Evolutionary conservation across 2,888 invertebrate genomes (phyloP), one percentile per base, ranked within the genome.

Genomic region (Drosophila mimetica): DNA sequence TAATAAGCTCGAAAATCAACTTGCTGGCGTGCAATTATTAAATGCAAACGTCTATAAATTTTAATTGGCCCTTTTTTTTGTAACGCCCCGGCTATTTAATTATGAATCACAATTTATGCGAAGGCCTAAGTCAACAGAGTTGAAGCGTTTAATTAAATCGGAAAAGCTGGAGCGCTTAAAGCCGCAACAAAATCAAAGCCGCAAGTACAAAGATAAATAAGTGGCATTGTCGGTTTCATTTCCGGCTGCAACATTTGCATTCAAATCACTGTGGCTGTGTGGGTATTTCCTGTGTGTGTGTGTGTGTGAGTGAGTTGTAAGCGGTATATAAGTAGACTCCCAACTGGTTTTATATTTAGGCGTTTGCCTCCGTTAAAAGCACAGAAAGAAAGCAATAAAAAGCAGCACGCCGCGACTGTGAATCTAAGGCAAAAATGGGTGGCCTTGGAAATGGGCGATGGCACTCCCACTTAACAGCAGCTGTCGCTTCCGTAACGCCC

Each of bases 191-290:
- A 81, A 85, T 81, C 81, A 85, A 75, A 85, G 83, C 86, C 82
- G 80, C 86, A 86, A 86, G 82, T 86, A 83, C 78, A 83, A 86
- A 83, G 86, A 83, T 83, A 86, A 83, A 83, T 83, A 83, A 83
- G 82, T 83, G 86, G 83, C 83, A 86, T 86, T 84, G 86, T 84
- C 86, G 83, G 85, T 86, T 86, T 85, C 84, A 85, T 85, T 85
- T 85, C 84, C 87, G 82, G 87, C 76, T 80, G 78, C 78, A 80
- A 78, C 82, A 87, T 87, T 85, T 86, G 84, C 84, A 85, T 85
- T 53, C 80, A 78, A 85, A 86, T 86, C 70, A 52, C 59, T 66
- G 37, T 50, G 53, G 37, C 51, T 54, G 51, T 70, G 18, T 55
- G 42, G 47, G 18, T 53, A 64, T 44, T 14, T 11, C 25, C 51